Base-by-base conservation (phyloP, 2,113 vertebrate genomes). In the Bombycilla garrulus region DNA sequence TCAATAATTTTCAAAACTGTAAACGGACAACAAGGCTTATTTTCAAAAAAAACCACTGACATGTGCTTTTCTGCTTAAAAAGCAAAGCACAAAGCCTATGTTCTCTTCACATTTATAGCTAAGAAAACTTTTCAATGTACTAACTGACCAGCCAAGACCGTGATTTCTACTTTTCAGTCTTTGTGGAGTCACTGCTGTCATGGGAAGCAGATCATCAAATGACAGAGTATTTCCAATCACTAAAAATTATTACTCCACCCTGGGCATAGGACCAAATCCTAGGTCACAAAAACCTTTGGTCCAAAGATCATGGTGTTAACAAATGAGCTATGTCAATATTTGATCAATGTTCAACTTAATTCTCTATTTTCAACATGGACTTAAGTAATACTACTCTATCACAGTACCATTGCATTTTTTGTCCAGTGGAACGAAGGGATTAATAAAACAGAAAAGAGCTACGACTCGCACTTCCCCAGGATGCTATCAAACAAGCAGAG, bases 211-310 rank as follows among this genome's bases (percentile, higher is more conserved):
- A 72, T n/a, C 28, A 56, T 40, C 38, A 86, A 7, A 31, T 23
- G 12, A 76, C 26, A 74, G 9, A 83, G 3, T 66, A 88, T 15
- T 73, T 88, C 47, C 2, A 1, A 26, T 65, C 19, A 70, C 60
- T 72, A 65, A 80, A 78, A 94, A 70, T 70, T 60, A 81, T 47
- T 61, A 83, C 60, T 90, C 79, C 81, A 90, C 20, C 19, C 56
- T 28, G 23, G 93, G 90, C 92, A 93, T 0, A 40, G 35, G 36
- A 77, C n/a, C 82, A 95, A 95, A 94, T 78, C 60, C 51, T 79
- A 86, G 20, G 40, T 93, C 83, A 95, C 5, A 7, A 82, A 58
- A 95, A 92, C 66, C 56, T 92, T 77, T 92, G n/a, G 71, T 83
- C 62, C 71, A 83, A 96, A 95, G 78, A 96, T 88, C 72, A 56